Base-by-base conservation (phyloP, 2,888 invertebrate genomes). In the Eupithecia vulgata region DNA sequence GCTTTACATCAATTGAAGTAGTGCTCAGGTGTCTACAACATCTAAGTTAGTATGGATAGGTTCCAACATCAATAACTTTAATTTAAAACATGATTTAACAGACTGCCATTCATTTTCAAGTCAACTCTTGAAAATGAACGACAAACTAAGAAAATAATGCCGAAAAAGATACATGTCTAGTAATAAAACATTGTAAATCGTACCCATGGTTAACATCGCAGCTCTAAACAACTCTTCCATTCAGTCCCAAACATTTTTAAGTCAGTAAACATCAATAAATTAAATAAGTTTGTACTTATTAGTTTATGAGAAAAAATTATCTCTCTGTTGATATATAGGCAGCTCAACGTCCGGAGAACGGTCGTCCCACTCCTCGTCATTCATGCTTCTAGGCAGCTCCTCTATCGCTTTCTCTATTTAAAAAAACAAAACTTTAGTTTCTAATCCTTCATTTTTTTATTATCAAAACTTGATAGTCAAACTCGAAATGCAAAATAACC, bases 261-360 rank as follows among this genome's bases (percentile, higher is more conserved):
- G 7, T 59, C 30, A 17, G 25, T 61, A 17, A 34, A 30, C 12
- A 64, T 64, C 37, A n/a, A 37, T 37, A 7, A 12, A 37, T 6
- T 25, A 40, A 65, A 21, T 40, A 37, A 5, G 40, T 21, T 21
- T 5, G 40, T 62, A 64, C 21, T 64, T 21, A 7, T 62, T 42
- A 15, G 6, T 81, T 91, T 94, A 96, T 76, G 95, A 95, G 89
- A 96, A 97, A 94, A 96, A 97, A 90, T 98, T 98, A 87, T 98
- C 97, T 86, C 98, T 95, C 91, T 98, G 97, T 90, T 98, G 98
- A 87, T 97, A 97, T 79, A 98, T 95, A 70, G 98, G 98, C 87
- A 98, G 95, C 87, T 97, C 96, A 71, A 97, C 96, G 82, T 96
- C 96, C 57, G 98, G 97, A 68, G 97, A 97, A 35, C 95, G 95